A percentile compares a stretch with the other conserved stretches of the same genome.
phyloP scores from a whole-genome alignment of 2,888 invertebrate species.

The Hirtodrosophila histrioides region DNA sequence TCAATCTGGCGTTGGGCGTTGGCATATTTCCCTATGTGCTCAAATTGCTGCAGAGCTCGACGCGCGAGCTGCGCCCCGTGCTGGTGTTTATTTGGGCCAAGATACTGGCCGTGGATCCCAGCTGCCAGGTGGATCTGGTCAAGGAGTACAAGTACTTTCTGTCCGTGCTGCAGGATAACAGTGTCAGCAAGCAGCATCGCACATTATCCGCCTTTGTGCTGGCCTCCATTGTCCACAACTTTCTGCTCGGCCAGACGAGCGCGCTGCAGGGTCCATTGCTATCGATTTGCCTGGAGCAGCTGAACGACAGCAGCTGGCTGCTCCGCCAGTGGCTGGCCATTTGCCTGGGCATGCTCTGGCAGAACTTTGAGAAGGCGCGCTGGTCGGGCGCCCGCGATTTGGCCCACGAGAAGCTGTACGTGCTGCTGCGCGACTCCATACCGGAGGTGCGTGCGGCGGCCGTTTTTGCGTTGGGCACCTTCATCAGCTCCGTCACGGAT shows the following conservation, averaged over 20 bases:
- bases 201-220: slow-evolving; percentile 98
- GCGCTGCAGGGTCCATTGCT: slow-evolving; percentile 95
- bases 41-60: slow-evolving; percentile 97
- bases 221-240: slow-evolving; percentile 96
- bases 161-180: slow-evolving; percentile 93
- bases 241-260: slow-evolving; percentile 94
- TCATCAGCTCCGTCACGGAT: slow-evolving; percentile 92
- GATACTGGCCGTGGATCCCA: slow-evolving; percentile 97
- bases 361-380: slow-evolving; percentile 93
- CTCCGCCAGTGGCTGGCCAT: slow-evolving; percentile 95
- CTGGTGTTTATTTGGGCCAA: slow-evolving; percentile 99
- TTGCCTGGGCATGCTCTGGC: slow-evolving; percentile 95
- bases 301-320: slow-evolving; percentile 88
- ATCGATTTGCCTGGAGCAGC: slow-evolving; percentile 95
- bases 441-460: slow-evolving; percentile 97
- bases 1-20: slow-evolving; percentile 96
- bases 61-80: slow-evolving; percentile 94
- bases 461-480: slow-evolving; percentile 97
- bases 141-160: slow-evolving; percentile 98
- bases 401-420: slow-evolving; percentile 97
- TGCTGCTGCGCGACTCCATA: slow-evolving; percentile 90
- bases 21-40: slow-evolving; percentile 99
- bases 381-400: slow-evolving; percentile 98
- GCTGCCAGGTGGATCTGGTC: slow-evolving; percentile 97
- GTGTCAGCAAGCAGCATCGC: slow-evolving; percentile 93